phyloP scores from a whole-genome alignment of 2,888 invertebrate species.

The Pollenia labialis region DNA sequence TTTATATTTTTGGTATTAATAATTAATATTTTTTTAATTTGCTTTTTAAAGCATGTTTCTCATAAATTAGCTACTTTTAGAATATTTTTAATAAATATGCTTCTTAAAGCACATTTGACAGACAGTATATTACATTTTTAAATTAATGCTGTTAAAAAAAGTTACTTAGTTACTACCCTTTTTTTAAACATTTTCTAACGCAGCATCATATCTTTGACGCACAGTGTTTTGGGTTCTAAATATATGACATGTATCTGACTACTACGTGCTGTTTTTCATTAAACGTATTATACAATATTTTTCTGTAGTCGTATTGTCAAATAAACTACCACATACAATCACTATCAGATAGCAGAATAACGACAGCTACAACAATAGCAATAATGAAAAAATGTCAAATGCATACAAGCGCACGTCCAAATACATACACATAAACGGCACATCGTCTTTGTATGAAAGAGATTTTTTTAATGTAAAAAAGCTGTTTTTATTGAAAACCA shows the following conservation, averaged over 20 bases:
- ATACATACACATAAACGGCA: background rate
- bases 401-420: background rate
- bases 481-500: no score
- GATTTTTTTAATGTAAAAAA: background rate
- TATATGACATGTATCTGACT: conserved; percentile 34
- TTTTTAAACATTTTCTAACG: no score
- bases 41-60: no score
- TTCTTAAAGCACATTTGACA: no score
- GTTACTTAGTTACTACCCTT: no score
- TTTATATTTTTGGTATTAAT: no score
- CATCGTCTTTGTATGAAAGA: background rate
- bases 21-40: no score
- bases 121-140: no score
- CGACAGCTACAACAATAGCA: conserved; percentile 13
- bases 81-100: no score
- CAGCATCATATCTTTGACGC: background rate
- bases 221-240: background rate
- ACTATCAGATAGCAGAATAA: conserved; percentile 37
- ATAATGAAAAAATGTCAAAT: conserved; percentile 6
- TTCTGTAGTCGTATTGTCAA: conserved; percentile 23
- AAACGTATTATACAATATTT: conserved; percentile 26
- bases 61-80: no score
- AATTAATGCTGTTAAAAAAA: no score
- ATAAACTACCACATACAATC: conserved; percentile 38
- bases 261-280: conserved; percentile 47